Base-by-base conservation (phyloP, 2,797 vertebrate species). In the Epinephelus coioides region DNA sequence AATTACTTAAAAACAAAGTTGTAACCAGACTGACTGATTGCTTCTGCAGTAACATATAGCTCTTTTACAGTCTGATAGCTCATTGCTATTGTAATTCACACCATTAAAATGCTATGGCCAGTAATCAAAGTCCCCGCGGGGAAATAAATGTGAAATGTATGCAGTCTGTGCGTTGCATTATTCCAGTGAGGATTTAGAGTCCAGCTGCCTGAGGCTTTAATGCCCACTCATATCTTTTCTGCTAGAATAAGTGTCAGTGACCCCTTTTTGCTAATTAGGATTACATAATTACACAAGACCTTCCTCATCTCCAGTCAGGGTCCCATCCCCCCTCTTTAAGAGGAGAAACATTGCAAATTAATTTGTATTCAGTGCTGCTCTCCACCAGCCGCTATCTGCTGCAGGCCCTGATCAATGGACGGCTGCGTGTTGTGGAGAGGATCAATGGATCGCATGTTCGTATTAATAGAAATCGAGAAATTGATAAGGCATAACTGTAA, bases 221-320 rank as follows among this genome's bases (percentile, higher is more conserved):
- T 81, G 79, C 65, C 56, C 55, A 25, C 71, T 78, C 82, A 62
- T 85, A 65, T 78, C 75, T 83, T 75, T 74, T 77, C 73, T 78
- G 63, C 77, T 65, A 64, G 73, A 83, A 72, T 79, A 78, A 79
- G 85, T 88, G 91, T 86, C 87, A 87, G 79, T 91, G 89, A 93
- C 92, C 91, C 89, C 87, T 90, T 88, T 93, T 91, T 90, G 74
- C 81, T 92, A 91, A 94, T 90, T 91, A 91, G 75, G 69, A 78
- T 79, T 73, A 87, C 83, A 86, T 83, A 83, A 88, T 77, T 80
- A 87, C 81, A 86, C 68, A 77, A 80, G 86, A 62, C 69, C 72
- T 81, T 79, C 59, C 47, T 76, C 82, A 84, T 88, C 76, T 81
- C 68, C 77, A 86, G 69, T 81, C 65, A 82, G 67, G 64, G 50